Conservation (phyloP, 2,888 invertebrate species). For the Hermaeophaga mercurialis region DNA sequence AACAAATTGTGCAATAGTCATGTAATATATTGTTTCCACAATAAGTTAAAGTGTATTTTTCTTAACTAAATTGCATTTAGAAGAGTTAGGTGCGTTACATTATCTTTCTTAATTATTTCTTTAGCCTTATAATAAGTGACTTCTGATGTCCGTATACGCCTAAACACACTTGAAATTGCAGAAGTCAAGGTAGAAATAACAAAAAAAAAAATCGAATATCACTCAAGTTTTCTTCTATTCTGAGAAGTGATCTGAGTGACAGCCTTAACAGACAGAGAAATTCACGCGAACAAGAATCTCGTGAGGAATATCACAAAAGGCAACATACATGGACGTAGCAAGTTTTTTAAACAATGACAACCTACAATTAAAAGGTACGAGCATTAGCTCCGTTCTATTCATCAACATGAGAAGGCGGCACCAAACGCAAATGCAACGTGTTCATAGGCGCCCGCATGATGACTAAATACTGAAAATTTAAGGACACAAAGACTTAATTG, state of each 20-base stretch:
- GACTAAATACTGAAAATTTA: no score
- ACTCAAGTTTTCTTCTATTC: conserved; percentile 4
- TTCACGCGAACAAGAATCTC: conserved; percentile 5
- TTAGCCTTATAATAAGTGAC: no score
- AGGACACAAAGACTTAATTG: no score
- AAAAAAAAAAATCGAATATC: conserved; percentile 5
- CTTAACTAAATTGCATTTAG: no score
- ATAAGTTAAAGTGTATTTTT: no score
- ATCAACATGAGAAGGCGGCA: conserved; percentile 41
- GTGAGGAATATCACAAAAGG: conserved; percentile 12
- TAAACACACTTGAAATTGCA: no score
- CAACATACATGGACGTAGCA: conserved; percentile 40
- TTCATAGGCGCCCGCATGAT: no score
- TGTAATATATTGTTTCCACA: no score
- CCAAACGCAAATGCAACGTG: conserved; percentile 16
- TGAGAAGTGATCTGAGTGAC: conserved; percentile 2
- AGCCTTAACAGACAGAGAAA: conserved; percentile 5
- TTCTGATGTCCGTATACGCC: no score
- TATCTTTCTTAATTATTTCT: no score
- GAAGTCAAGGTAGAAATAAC: neutral
- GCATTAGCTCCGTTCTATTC: conserved; percentile 45
- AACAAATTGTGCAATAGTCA: no score
- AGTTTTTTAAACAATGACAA: conserved; percentile 51
- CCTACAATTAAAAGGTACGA: conserved; percentile 51
- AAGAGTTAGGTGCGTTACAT: no score